Evolutionary conservation across 1,140 invertebrate genomes (phyloP), one percentile per base, ranked within the genome.

Genomic region (Listronotus bonariensis): DNA sequence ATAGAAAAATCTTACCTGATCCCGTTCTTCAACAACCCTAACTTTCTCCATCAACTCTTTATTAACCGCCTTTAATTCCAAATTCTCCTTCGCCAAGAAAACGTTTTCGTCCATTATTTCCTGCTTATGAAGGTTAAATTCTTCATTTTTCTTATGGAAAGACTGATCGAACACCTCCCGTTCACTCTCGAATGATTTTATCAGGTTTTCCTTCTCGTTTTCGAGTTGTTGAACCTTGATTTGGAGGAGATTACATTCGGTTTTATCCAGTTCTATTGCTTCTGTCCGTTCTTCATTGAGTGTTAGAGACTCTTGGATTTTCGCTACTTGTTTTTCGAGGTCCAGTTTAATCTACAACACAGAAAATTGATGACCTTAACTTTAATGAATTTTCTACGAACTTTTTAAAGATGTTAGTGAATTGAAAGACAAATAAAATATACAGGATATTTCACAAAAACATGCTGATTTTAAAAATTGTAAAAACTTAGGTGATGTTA

Each of bases 171-270:
- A 58, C 12, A 14, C 15, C 20, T 65, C 45, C n/a, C 67, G 40
- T 60, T 71, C 69, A 3, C 42, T n/a, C 41, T 69, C 68, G 17
- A 73, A 54, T 0, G 49, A 51, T 46, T 71, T 52, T 34, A 66
- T 9, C 5, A 70, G 40, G 15, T 45, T 62, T 34, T 51, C 46
- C 10, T 68, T 72, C 51, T 72, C 69, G 15, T 65, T 55, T 64
- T 71, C 56, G 12, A 71, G n/a, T 17, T 67, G 53, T 41, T 72
- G 59, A 5, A 68, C 20, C 42, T 70, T 70, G 7, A 70, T 61
- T 57, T 67, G 48, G 11, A 70, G 40, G 10, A 70, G 51, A 17
- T 51, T 56, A 26, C 63, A 67, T 53, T 65, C 45, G 31, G 53
- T 57, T 62, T 64, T 59, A 12, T 66, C 56, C n/a, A 67, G 6